phyloP scores from a whole-genome alignment of 23 tunicate species.

The Phallusia fumigata region DNA sequence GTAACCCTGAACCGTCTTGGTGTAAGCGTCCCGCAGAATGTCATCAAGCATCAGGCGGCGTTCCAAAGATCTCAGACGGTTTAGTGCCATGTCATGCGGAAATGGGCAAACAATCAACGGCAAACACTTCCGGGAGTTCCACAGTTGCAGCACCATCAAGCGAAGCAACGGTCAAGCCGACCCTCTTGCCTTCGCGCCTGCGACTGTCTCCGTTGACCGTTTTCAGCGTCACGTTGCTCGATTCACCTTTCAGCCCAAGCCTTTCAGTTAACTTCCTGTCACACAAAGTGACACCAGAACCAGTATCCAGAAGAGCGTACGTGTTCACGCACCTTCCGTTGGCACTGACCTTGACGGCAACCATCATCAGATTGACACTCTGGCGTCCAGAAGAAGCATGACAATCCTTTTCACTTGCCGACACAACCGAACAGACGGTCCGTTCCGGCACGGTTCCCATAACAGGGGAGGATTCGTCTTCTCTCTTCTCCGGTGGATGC shows the following conservation, averaged over 20 bases:
- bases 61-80: conserved; percentile 1
- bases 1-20: too few species aligned
- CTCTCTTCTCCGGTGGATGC: conserved; percentile 14
- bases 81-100: conserved; percentile 6
- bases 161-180: neutral
- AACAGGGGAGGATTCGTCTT: neutral
- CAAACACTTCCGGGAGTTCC: neutral
- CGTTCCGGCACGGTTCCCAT: neutral
- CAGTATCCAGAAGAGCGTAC: too few species aligned
- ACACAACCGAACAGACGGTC: neutral
- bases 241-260: conserved; percentile 1
- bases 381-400: neutral
- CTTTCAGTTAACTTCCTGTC: neutral
- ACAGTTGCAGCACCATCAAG: neutral
- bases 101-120: conserved; percentile 6
- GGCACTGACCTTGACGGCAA: conserved; percentile 8
- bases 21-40: conserved; percentile 2
- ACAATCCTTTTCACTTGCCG: neutral
- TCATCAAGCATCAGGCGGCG: neutral
- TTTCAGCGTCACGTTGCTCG: conserved; percentile 2
- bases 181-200: neutral
- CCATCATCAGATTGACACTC: neutral
- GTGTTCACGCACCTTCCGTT: neutral
- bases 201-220: conserved; percentile 11
- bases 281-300: too few species aligned